Base-by-base conservation (phyloP, 2,113 vertebrate genomes). In the Campylomormyrus tamandua region DNA sequence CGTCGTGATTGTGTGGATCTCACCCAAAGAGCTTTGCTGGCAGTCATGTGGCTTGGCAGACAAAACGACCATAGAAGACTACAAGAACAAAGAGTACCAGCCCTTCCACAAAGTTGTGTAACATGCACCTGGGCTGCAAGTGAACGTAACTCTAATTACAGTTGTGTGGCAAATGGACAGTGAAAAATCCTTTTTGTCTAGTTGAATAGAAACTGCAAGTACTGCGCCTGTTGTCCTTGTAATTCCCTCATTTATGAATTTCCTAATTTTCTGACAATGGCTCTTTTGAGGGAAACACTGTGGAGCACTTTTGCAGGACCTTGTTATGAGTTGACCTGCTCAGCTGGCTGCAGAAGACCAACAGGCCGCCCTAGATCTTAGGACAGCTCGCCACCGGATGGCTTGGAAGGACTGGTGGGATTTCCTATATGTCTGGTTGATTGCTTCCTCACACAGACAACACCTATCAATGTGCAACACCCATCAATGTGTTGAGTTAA, bases 181-280 rank as follows among this genome's bases (percentile, higher is more conserved):
- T 77, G 88, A 80, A 53, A 52, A 89, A 48, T 46, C 46, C 49
- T 89, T 90, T 56, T 74, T 85, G 46, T 53, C 58, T 87, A 62
- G 62, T 45, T 90, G 89, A 90, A 90, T 87, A 87, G 85, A 90
- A 52, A 77, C 48, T 87, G 84, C 27, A 77, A 77, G 70, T 50
- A 70, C 56, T 66, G 89, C 19, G n/a, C 17, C 58, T 50, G 17
- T 31, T 49, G 58, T 50, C 83, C 49, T 52, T 74, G 48, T 62
- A 50, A 35, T 90, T 90, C 85, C 27, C 46, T 90, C 84, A 87
- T 90, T 87, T 87, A 66, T 66, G 50, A 27, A n/a, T 45, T n/a
- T 35, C 62, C 58, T 53, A 87, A 90, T 87, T 77, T 87, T 74
- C 84, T 50, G 49, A 90, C 89, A 90, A 90, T 87, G 84, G 84